Conservation (phyloP, 2,797 vertebrate genomes). For the Enteromius afrohamiltoni region DNA sequence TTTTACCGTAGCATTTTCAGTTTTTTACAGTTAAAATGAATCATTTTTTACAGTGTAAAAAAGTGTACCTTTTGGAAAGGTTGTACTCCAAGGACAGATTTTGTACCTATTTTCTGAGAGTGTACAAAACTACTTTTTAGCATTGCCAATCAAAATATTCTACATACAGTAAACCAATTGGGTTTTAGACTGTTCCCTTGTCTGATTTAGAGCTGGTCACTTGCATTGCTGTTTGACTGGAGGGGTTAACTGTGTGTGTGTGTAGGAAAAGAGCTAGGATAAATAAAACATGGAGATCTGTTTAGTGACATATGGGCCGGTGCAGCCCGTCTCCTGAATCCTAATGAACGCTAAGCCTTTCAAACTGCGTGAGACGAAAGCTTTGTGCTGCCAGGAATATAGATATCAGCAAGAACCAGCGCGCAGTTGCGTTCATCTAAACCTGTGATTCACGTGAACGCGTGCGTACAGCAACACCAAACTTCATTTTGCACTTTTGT, state of each 20-base stretch:
- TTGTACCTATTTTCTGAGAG: background rate
- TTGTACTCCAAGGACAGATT: background rate
- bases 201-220: constrained; percentile 7
- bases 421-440: constrained; percentile 33
- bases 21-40: too few relatives aligned
- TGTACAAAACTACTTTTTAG: background rate
- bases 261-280: constrained; percentile 58
- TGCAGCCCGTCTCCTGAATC: constrained; percentile 57
- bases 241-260: constrained; percentile 37
- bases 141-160: background rate
- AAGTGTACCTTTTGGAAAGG: too few relatives aligned
- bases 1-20: too few relatives aligned
- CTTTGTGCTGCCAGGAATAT: constrained; percentile 51
- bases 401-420: constrained; percentile 43
- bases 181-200: background rate
- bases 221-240: constrained; percentile 21
- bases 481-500: background rate
- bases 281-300: constrained; percentile 69
- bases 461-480: background rate
- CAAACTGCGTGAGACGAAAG: constrained; percentile 34
- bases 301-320: constrained; percentile 68
- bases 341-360: constrained; percentile 59
- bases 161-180: background rate
- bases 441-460: constrained; percentile 14
- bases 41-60: too few relatives aligned